These are phyloP conservation scores for Harmothoe impar DNA, from an alignment of 2,888 invertebrate genomes.

Conservation along the genomic window DNA sequence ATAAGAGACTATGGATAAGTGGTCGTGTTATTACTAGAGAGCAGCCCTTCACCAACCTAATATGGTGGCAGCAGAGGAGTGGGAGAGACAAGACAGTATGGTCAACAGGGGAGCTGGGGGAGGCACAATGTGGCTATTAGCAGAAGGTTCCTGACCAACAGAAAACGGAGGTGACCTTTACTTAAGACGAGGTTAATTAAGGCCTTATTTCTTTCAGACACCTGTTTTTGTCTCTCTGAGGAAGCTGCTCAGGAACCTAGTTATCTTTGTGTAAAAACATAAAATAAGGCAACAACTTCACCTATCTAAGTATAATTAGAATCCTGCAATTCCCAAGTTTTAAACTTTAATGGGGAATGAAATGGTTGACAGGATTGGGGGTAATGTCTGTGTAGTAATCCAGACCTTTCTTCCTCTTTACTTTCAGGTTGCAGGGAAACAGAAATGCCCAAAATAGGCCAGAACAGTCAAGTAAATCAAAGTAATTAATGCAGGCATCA, in stretches of 20 bases:
- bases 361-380: no score
- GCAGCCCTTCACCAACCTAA: no score
- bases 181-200: conserved; percentile 11
- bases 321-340: neutral
- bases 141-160: neutral
- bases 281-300: neutral
- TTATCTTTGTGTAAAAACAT: neutral
- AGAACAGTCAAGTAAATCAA: no score
- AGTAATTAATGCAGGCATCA: no score
- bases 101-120: neutral
- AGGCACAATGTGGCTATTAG: neutral
- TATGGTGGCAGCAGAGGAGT: no score
- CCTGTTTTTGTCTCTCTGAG: neutral
- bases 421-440: no score
- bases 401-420: no score
- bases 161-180: neutral
- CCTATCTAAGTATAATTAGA: conserved; percentile 16
- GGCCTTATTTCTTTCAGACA: neutral
- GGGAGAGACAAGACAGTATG: neutral
- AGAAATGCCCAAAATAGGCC: no score
- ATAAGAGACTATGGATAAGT: no score
- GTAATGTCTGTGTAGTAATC: no score
- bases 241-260: conserved; percentile 11
- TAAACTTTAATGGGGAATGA: neutral
- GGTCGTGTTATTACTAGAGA: no score